Conservation (phyloP, 2,113 vertebrate genomes). For the Clinocottus analis region DNA sequence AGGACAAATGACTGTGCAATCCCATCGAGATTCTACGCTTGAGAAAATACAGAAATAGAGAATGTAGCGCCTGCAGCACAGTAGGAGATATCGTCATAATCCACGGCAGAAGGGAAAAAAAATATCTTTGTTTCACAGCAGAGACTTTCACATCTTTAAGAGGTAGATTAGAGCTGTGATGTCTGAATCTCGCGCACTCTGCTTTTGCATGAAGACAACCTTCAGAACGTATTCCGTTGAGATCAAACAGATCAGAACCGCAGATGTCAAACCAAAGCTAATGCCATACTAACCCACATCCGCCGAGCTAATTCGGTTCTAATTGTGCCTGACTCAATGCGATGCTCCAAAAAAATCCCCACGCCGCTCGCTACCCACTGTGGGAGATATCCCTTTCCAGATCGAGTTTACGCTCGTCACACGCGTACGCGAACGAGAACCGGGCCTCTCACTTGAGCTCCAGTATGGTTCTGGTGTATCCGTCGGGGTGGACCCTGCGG, state of each 20-base stretch:
- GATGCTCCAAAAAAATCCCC: constrained; percentile 18
- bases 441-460: constrained; percentile 90
- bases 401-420: not conserved
- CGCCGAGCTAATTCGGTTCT: constrained; percentile 41
- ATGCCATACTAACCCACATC: constrained; percentile 55
- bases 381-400: constrained; percentile 32
- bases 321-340: constrained; percentile 46
- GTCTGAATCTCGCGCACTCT: constrained; percentile 57
- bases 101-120: constrained; percentile 56
- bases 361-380: constrained; percentile 19
- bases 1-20: constrained; percentile 78
- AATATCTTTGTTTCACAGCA: constrained; percentile 65
- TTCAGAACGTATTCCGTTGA: constrained; percentile 48
- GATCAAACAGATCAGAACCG: constrained; percentile 63
- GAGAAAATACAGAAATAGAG: constrained; percentile 74
- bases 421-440: not conserved
- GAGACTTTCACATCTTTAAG: constrained; percentile 65
- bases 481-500: constrained; percentile 91
- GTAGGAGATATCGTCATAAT: constrained; percentile 72
- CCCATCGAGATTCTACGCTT: constrained; percentile 69
- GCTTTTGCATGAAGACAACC: constrained; percentile 55
- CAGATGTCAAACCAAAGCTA: constrained; percentile 46
- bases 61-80: constrained; percentile 72
- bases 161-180: constrained; percentile 73
- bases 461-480: constrained; percentile 90